Evolutionary conservation across 2,888 invertebrate species (phyloP).

Genomic region (Thyatira batis): DNA sequence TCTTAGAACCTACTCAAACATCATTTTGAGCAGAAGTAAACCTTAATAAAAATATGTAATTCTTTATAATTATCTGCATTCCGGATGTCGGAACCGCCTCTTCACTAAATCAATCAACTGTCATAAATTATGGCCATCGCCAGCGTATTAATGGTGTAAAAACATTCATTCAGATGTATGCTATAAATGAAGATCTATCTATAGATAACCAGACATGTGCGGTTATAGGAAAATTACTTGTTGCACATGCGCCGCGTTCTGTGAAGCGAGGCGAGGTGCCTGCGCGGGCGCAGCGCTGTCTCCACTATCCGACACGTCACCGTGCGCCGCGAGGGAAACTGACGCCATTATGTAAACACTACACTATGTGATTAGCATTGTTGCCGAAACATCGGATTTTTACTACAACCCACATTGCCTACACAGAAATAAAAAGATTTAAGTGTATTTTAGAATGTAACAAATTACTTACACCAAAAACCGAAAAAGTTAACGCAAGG

Average conservation of each 20-base stretch:
- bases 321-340: not conserved
- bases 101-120: not conserved
- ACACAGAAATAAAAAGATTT: not conserved
- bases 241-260: not conserved
- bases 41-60: too few relatives aligned
- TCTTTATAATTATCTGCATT: not conserved
- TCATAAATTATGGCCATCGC: not conserved
- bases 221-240: not conserved
- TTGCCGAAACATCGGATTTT: not conserved
- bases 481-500: too few relatives aligned
- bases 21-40: too few relatives aligned
- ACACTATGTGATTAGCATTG: not conserved
- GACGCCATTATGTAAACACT: not conserved
- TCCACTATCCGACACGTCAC: not conserved
- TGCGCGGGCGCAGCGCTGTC: slow-evolving; percentile 8
- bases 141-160: too few relatives aligned
- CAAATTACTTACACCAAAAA: too few relatives aligned
- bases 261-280: not conserved
- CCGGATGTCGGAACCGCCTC: not conserved
- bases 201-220: not conserved
- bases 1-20: too few relatives aligned
- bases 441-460: not conserved
- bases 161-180: not conserved
- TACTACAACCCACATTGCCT: not conserved
- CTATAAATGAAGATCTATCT: not conserved